Evolutionary conservation across 2,113 vertebrate species (phyloP).

Genomic region (Tretioscincus oriximinensis): DNA sequence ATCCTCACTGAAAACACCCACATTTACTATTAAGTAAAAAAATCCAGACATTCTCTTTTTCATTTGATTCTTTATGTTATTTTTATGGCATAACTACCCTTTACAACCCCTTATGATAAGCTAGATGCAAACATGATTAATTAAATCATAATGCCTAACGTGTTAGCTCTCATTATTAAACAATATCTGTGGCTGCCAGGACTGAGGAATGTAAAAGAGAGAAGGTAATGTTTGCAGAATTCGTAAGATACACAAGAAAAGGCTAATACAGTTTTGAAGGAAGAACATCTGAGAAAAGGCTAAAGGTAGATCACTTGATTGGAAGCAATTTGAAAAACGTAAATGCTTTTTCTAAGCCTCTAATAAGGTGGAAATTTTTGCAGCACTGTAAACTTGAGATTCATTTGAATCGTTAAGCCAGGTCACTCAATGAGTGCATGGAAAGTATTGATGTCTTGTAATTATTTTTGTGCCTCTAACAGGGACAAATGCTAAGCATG

Average conservation of each 20-base stretch:
- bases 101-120: not conserved
- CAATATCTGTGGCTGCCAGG: not conserved
- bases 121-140: not conserved
- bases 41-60: not conserved
- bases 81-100: not conserved
- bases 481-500: constrained; percentile 89
- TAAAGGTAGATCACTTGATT: not conserved
- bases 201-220: not conserved
- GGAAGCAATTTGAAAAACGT: not conserved
- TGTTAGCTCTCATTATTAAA: not conserved
- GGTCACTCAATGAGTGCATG: constrained; percentile 44
- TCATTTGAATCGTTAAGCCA: not conserved
- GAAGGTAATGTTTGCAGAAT: not conserved
- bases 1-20: not conserved
- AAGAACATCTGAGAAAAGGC: too few species aligned
- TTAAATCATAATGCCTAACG: not conserved
- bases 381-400: not conserved
- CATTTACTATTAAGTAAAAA: not conserved
- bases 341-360: not conserved
- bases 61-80: not conserved
- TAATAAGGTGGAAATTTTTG: not conserved
- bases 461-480: constrained; percentile 63
- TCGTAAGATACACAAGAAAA: too few species aligned
- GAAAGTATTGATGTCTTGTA: constrained; percentile 61
- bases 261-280: too few species aligned